Base-by-base conservation (phyloP, 2,113 vertebrate genomes). In the Thermophis baileyi region DNA sequence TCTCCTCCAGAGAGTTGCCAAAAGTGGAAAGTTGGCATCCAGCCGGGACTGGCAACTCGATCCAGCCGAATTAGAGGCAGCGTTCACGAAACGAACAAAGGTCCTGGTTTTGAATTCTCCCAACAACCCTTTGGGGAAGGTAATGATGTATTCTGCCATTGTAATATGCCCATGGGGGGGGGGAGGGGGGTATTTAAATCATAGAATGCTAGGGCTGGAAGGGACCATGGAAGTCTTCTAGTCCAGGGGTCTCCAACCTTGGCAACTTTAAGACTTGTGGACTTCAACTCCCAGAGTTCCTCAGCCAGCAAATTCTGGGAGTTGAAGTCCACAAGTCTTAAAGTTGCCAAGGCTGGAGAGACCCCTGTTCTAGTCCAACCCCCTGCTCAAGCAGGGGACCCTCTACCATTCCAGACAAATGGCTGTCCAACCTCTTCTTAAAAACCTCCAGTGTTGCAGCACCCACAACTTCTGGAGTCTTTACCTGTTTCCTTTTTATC, bases 41-140 rank as follows among this genome's bases (percentile, higher is more conserved):
- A 99, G 99, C 96, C 97, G 94, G 90, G 98, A 98, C 95, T 99
- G 99, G 99, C 96, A 97, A 87, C 97, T 99, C 93, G 99, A 98
- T 91, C 96, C 98, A 0, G 95, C 94, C 0, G 99, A 99, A 95
- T 96, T 99, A 95, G 97, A 98, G 92, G 98, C 98, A 96, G 99
- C 99, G 97, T 98, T 99, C 96, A 98, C 94, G 3, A 46, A 97
- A 44, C 96, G 90, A 54, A 99, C 99, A 60, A 99, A 99, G 98
- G 98, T 97, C 88, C 97, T 99, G 0, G 95, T 99, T 27, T 97
- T 99, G 93, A 99, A 99, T 96, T 99, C 98, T 2, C 99, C 99
- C 90, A 99, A 98, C 97, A 99, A 99, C 96, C 99, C 99, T 1
- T 89, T 99, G 93, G 99, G 99, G 92, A 99, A 99, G 98, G 99